Evolutionary conservation across 2,797 vertebrate species (phyloP).

Genomic region (Garrulus glandarius): DNA sequence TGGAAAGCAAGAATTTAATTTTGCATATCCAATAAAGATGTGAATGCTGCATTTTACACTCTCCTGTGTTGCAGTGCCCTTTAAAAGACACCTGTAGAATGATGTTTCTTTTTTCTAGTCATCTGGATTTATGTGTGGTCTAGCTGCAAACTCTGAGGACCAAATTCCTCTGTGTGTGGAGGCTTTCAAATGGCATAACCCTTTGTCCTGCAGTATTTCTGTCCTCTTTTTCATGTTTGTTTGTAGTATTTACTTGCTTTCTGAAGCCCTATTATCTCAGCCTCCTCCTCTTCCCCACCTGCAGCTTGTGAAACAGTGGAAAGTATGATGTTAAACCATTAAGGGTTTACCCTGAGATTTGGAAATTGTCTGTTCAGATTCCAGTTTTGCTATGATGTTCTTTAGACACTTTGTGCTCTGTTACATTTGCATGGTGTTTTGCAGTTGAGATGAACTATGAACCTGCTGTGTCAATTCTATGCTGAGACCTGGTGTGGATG

Average conservation of each 20-base stretch:
- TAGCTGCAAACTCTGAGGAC: neutral
- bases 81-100: slow-evolving; percentile 9
- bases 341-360: neutral
- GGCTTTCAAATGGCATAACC: neutral
- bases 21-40: slow-evolving; percentile 42
- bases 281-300: neutral
- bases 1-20: slow-evolving; percentile 46
- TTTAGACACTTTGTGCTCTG: accelerated
- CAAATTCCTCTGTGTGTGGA: neutral
- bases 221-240: neutral
- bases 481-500: neutral
- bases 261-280: neutral
- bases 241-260: neutral
- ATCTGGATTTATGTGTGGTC: neutral
- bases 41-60: slow-evolving; percentile 23
- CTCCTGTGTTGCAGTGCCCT: neutral
- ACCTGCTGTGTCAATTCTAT: neutral
- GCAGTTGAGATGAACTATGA: neutral
- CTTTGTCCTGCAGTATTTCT: neutral
- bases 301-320: neutral
- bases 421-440: neutral
- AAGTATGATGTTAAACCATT: neutral
- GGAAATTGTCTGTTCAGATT: neutral
- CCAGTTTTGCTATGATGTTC: neutral
- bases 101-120: neutral